Evolutionary conservation across 2,113 vertebrate genomes (phyloP), one percentile per base, ranked within the genome.

Genomic region (Cricetomys ansorgei): DNA sequence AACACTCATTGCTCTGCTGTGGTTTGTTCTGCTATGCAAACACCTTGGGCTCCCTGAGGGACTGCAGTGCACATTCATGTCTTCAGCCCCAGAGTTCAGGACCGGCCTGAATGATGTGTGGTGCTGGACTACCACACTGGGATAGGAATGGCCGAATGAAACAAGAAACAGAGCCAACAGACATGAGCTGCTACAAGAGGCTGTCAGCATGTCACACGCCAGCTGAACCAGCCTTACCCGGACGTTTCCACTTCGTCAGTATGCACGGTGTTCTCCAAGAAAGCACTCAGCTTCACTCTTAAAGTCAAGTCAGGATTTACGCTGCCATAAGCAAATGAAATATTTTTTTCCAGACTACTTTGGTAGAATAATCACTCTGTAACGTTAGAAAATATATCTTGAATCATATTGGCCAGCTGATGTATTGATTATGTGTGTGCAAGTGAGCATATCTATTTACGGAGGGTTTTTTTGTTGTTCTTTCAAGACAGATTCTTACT

Each of bases 101-200:
- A 0, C 11, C 15, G 2, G 45, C 84, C 88, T 23, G 55, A 55
- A 45, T 19, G 8, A 65, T 40, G 48, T 25, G 34, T 9, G 5
- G 4, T 4, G 19, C 3, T 1, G 5, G 7, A 37, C n/a, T n/a
- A n/a, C n/a, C n/a, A n/a, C 11, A 3, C 0, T 0, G 34, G 59
- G 53, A n/a, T 7, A 1, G 43, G 50, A 69, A 50, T 4, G 48
- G 11, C 29, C 34, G 45, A 12, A 40, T 31, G 4, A 64, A 55
- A 89, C 43, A 48, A 34, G 53, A 94, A 87, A 92, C 0, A 21
- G 2, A 43, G n/a, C 23, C 87, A 80, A 81, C 76, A 88, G 89
- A 69, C 64, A 19, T 15, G 13, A 75, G 10, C n/a, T 50, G 16
- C 86, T 10, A 55, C 62, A 2, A 25, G 37, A 73, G 25, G 31